Conservation (phyloP, 2,888 invertebrate genomes). For the Glomeris marginata region DNA sequence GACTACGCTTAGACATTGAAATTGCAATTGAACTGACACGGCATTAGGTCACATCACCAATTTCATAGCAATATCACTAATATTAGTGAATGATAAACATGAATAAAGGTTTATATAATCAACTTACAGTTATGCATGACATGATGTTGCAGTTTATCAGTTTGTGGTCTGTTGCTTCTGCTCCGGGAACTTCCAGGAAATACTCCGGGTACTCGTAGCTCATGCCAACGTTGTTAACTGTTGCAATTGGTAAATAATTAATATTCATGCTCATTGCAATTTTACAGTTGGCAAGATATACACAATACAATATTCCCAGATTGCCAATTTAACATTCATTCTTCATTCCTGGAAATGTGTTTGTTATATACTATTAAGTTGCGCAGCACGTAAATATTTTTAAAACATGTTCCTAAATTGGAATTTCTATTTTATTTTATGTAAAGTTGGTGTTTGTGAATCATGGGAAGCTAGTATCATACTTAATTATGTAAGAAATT, state of each 20-base stretch:
- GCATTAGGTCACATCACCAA: no score
- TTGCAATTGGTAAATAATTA: constrained; percentile 16
- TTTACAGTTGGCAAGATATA: not conserved
- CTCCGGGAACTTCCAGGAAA: constrained; percentile 28
- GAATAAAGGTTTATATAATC: no score
- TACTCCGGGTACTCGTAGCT: constrained; percentile 66
- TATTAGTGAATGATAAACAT: no score
- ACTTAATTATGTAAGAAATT: no score
- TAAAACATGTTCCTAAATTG: not conserved
- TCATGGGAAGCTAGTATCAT: no score
- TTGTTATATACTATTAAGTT: no score
- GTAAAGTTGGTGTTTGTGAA: not conserved
- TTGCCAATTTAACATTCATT: not conserved
- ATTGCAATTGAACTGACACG: no score
- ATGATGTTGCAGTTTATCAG: constrained; percentile 64
- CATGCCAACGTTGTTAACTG: constrained; percentile 85
- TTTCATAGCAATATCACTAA: no score
- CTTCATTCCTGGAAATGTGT: no score
- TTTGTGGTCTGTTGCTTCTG: constrained; percentile 45
- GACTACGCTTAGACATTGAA: no score
- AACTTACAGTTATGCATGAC: constrained; percentile 47
- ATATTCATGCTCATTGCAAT: not conserved
- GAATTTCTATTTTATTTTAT: not conserved
- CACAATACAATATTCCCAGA: not conserved
- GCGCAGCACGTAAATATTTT: not conserved